A percentile compares a stretch with the other conserved stretches of the same genome.
phyloP scores from a whole-genome alignment of 2,888 invertebrate genomes.

The Blera fallax region DNA sequence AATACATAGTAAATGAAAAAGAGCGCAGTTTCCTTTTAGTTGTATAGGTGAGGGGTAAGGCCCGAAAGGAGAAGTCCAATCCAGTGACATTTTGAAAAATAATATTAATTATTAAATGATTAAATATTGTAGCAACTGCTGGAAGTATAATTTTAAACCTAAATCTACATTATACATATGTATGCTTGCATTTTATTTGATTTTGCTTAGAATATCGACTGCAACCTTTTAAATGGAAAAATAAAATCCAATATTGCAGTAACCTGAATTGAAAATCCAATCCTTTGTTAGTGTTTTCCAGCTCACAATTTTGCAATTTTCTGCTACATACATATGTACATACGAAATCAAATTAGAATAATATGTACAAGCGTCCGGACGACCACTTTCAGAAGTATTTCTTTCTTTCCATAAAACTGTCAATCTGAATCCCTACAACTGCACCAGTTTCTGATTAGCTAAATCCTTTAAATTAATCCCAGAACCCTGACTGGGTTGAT shows the following conservation, averaged over 20 bases:
- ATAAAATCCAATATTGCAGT: not conserved
- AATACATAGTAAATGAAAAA: not conserved
- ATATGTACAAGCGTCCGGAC: no score
- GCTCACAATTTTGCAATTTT: not conserved
- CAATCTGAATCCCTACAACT: conserved; percentile 68
- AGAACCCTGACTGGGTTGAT: conserved; percentile 65
- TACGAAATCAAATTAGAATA: conserved; percentile 40
- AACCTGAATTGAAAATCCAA: not conserved
- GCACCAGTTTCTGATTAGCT: conserved; percentile 68
- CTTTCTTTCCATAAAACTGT: conserved; percentile 50
- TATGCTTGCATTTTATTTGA: not conserved
- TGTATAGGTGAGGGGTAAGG: no score
- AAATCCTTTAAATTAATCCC: conserved; percentile 68
- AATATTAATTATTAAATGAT: no score
- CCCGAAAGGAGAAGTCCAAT: no score
- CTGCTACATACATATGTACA: not conserved
- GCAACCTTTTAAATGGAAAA: not conserved
- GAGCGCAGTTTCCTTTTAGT: not conserved
- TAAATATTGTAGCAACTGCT: no score
- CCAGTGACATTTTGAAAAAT: no score
- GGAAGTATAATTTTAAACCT: not conserved
- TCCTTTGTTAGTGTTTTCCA: not conserved
- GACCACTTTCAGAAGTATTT: conserved; percentile 32
- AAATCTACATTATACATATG: not conserved
- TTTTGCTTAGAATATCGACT: not conserved